A percentile compares a stretch with the other conserved stretches of the same genome.
Evolutionary conservation across 2,888 invertebrate genomes (phyloP).

Genomic region (Ischnura elegans): DNA sequence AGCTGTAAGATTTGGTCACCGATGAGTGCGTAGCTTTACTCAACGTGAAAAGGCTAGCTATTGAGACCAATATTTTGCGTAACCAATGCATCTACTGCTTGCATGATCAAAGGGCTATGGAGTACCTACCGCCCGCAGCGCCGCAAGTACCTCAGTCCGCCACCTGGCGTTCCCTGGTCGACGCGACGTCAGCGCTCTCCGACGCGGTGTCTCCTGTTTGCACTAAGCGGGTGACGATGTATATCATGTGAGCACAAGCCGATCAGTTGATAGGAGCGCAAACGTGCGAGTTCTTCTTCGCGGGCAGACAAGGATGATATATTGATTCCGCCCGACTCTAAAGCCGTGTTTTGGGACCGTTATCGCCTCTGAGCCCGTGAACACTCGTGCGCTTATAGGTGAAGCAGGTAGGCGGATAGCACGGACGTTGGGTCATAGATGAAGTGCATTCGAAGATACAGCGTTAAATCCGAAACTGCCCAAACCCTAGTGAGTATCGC

Average conservation of each 20-base stretch:
- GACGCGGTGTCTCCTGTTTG: neutral
- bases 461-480: neutral
- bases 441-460: neutral
- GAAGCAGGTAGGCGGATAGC: neutral
- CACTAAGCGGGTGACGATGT: neutral
- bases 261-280: neutral
- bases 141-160: neutral
- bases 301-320: neutral
- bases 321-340: neutral
- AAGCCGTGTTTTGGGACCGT: neutral
- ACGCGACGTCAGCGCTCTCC: neutral
- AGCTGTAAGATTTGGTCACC: too few species aligned
- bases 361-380: neutral
- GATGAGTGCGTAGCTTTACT: too few species aligned
- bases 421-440: neutral
- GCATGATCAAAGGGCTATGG: too few species aligned
- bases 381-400: neutral
- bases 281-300: neutral
- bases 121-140: conserved; percentile 10
- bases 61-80: too few species aligned
- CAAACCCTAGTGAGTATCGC: neutral
- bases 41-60: too few species aligned
- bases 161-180: neutral
- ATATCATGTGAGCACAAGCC: neutral
- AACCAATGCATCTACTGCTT: too few species aligned